Percentiles rank a stretch among this genome's conserved stretches.
Conservation (phyloP, 2,888 invertebrate species). For the Drosophila robusta region DNA sequence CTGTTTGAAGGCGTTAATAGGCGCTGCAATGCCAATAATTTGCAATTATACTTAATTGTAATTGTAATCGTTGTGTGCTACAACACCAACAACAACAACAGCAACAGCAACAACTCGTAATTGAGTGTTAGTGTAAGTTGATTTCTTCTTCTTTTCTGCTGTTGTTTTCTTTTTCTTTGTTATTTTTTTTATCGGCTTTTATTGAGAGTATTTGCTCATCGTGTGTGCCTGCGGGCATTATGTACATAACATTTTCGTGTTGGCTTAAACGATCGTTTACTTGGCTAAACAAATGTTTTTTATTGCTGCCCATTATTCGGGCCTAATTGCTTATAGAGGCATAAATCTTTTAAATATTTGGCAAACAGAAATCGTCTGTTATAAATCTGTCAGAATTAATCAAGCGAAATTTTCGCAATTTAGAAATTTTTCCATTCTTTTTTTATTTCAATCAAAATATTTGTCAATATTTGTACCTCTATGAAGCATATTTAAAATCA, state of each 20-base stretch:
- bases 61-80: constrained; percentile 47
- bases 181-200: constrained; percentile 36
- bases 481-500: constrained; percentile 23
- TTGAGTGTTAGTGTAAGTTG: constrained; percentile 50
- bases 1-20: constrained; percentile 73
- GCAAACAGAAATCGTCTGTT: constrained; percentile 15
- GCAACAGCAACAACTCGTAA: constrained; percentile 39
- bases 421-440: no score
- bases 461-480: constrained; percentile 22
- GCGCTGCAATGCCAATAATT: constrained; percentile 78
- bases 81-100: constrained; percentile 37
- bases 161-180: constrained; percentile 33
- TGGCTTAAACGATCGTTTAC: constrained; percentile 69
- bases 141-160: constrained; percentile 18
- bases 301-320: constrained; percentile 40
- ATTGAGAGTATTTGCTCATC: constrained; percentile 63
- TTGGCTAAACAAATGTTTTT: constrained; percentile 70
- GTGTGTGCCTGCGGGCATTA: constrained; percentile 50
- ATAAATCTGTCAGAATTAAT: constrained; percentile 5
- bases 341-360: constrained; percentile 32
- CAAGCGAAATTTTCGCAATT: no score
- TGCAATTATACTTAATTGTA: constrained; percentile 77
- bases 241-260: constrained; percentile 60
- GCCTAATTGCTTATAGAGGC: constrained; percentile 47
- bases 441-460: not conserved